Evolutionary conservation across 1,140 invertebrate genomes (phyloP).

Genomic region (Ceratosolen fusciceps): DNA sequence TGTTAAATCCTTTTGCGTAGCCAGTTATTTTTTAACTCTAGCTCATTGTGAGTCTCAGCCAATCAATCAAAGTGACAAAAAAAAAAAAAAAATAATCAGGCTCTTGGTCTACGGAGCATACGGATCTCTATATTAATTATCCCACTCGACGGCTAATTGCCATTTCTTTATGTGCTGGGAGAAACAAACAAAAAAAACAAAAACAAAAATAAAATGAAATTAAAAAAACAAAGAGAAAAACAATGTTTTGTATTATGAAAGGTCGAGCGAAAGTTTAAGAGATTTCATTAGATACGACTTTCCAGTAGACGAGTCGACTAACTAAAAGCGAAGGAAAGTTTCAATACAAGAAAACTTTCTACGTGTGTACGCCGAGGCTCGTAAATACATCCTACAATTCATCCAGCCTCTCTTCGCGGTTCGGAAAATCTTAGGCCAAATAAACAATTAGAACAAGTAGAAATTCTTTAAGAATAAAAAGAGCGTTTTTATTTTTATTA

Average conservation of each 20-base stretch:
- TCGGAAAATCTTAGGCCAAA: constrained; percentile 4
- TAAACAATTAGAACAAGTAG: neutral
- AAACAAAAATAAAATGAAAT: too few relatives aligned
- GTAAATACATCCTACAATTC: neutral
- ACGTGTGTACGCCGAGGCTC: constrained; percentile 1
- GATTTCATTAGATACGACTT: constrained; percentile 27
- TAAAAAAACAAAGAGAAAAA: too few relatives aligned
- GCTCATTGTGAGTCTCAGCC: neutral
- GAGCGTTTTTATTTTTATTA: too few relatives aligned
- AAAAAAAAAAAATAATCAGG: constrained; percentile 37
- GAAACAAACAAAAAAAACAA: too few relatives aligned
- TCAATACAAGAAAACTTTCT: constrained; percentile 38
- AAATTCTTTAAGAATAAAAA: constrained; percentile 33
- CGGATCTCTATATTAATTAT: neutral
- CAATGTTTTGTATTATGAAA: neutral
- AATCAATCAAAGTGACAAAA: neutral
- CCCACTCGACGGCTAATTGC: neutral
- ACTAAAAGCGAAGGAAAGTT: constrained; percentile 24
- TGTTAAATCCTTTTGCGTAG: neutral
- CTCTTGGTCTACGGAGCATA: constrained; percentile 12
- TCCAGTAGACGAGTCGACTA: constrained; percentile 25
- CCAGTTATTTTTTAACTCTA: constrained; percentile 20
- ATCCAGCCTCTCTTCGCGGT: neutral
- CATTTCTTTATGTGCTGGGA: neutral
- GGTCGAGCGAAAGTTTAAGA: constrained; percentile 31